These are phyloP conservation scores for Dromococcyx pavoninus DNA, from an alignment of 2,797 vertebrate genomes.

Conservation along the genomic window DNA sequence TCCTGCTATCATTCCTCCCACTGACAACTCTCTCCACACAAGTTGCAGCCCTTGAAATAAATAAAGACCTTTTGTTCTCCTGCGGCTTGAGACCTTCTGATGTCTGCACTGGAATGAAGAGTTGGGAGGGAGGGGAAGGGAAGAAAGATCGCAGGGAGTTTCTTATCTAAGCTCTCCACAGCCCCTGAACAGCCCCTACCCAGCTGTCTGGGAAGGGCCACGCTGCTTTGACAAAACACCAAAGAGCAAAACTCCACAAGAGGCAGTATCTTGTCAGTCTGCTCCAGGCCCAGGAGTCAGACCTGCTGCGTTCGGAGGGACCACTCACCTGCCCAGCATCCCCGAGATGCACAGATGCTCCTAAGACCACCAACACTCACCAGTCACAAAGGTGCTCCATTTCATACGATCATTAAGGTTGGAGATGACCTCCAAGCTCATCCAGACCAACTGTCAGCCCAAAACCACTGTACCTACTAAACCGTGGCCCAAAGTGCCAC, in stretches of 20 bases:
- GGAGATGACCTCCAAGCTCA: too few species aligned
- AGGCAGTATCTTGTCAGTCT: neutral
- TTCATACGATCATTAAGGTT: too few species aligned
- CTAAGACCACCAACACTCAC: accelerated
- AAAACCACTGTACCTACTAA: too few species aligned
- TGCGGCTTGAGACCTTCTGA: neutral
- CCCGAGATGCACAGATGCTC: neutral
- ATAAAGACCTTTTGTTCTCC: neutral
- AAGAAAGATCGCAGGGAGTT: neutral
- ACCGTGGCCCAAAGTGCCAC: too few species aligned
- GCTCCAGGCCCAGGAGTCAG: neutral
- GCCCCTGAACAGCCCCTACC: neutral
- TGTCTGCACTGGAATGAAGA: neutral
- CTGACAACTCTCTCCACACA: neutral
- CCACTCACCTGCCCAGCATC: accelerated
- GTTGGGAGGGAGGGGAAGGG: too few species aligned
- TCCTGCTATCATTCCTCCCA: neutral
- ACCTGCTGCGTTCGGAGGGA: neutral
- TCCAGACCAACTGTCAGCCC: too few species aligned
- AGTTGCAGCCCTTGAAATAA: neutral
- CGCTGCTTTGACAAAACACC: neutral
- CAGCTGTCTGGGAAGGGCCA: neutral
- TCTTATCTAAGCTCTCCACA: neutral
- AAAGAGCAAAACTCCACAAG: neutral
- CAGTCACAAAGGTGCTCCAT: accelerated